Percentiles rank a stretch among this genome's conserved stretches.
These are phyloP conservation scores for Aurelia aurita complex sp. Pacific DNA, from an alignment of 30 jellyfish, hydroid and myxozoan species.

Conservation along the genomic window DNA sequence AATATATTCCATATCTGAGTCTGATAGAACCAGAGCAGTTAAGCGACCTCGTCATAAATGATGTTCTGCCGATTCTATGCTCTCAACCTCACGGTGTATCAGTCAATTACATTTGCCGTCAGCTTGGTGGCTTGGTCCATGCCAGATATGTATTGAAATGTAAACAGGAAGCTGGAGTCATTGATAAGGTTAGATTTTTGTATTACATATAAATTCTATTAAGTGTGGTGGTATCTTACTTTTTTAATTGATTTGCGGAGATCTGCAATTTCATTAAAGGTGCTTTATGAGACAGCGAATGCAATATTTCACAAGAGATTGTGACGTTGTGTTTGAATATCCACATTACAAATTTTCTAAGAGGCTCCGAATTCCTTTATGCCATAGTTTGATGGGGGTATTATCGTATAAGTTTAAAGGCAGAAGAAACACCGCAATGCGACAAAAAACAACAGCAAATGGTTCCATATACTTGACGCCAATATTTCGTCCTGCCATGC, in stretches of 20 bases:
- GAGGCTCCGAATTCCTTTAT: no score
- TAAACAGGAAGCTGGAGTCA: slow-evolving; percentile 74
- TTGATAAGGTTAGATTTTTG: slow-evolving; percentile 61
- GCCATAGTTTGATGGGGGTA: no score
- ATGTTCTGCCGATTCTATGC: slow-evolving; percentile 73
- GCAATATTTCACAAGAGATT: no score
- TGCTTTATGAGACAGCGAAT: no score
- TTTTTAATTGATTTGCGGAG: not conserved
- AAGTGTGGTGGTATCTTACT: not conserved
- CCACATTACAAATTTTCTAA: no score
- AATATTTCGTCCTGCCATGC: no score
- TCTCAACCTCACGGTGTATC: slow-evolving; percentile 94
- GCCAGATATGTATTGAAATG: slow-evolving; percentile 68
- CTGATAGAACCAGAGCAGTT: slow-evolving; percentile 78
- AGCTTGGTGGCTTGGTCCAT: slow-evolving; percentile 78
- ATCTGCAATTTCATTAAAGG: not conserved
- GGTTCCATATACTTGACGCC: no score
- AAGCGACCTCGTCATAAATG: slow-evolving; percentile 77
- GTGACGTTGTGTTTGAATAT: no score
- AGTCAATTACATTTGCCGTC: slow-evolving; percentile 77
- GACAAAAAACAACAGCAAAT: no score
- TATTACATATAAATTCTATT: not conserved
- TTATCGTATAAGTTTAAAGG: no score
- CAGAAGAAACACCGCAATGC: no score
- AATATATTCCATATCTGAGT: slow-evolving; percentile 53